Evolutionary conservation across 2,888 invertebrate genomes (phyloP).

Genomic region (Coecobrya sp.): DNA sequence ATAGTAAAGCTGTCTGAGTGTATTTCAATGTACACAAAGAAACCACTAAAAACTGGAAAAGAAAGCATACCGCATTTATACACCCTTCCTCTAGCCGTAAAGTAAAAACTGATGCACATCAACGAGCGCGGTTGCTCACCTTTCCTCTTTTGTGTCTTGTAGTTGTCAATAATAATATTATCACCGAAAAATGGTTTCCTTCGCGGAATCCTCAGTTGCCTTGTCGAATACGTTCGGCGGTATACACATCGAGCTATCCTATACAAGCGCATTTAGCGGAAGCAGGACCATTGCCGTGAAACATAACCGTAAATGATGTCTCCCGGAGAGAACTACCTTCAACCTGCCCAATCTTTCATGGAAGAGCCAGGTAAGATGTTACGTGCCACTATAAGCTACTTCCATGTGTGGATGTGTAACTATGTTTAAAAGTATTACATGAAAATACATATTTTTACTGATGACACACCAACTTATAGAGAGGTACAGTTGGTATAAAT

Average conservation of each 20-base stretch:
- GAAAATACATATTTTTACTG: no score
- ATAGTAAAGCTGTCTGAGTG: no score
- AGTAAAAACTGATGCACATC: not conserved
- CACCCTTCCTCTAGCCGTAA: not conserved
- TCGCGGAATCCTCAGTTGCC: not conserved
- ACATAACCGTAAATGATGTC: conserved; percentile 16
- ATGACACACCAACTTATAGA: no score
- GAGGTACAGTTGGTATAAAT: not conserved
- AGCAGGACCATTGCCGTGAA: conserved; percentile 17
- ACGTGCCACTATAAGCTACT: not conserved
- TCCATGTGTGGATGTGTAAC: not conserved
- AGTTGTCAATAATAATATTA: conserved; percentile 14
- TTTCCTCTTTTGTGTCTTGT: conserved; percentile 2
- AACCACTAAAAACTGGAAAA: not conserved
- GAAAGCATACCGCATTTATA: not conserved
- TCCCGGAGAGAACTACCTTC: not conserved
- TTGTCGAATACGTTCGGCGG: not conserved
- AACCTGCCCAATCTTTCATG: not conserved
- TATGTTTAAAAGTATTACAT: not conserved
- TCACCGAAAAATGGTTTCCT: not conserved
- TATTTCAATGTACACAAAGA: not conserved
- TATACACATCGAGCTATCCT: not conserved
- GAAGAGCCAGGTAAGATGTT: not conserved
- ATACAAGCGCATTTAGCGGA: not conserved
- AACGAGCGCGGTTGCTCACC: conserved; percentile 36